A percentile compares a stretch with the other conserved stretches of the same genome.
These are phyloP conservation scores for Zygothrica quintamaculata DNA, from an alignment of 2,888 invertebrate genomes.

Conservation along the genomic window DNA sequence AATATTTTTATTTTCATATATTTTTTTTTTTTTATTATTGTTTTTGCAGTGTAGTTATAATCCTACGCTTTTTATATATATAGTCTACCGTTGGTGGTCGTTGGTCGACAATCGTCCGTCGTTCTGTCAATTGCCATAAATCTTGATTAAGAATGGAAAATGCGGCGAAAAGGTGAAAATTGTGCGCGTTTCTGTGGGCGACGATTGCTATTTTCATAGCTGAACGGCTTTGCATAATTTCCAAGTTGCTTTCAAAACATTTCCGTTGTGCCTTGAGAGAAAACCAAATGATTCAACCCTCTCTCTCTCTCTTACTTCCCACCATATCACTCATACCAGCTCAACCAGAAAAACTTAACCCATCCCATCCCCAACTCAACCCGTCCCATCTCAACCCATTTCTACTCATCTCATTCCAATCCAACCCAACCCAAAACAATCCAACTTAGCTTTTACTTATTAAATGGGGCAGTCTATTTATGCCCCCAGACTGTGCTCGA, in stretches of 20 bases:
- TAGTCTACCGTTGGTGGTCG: background rate
- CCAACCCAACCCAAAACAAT: background rate
- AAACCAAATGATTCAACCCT: background rate
- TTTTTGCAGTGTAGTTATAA: background rate
- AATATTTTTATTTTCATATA: conserved; percentile 5
- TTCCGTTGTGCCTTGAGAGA: conserved; percentile 39
- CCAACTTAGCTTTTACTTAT: no score
- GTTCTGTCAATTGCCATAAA: conserved; percentile 74
- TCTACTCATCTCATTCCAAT: conserved; percentile 16
- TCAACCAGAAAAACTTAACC: conserved; percentile 3
- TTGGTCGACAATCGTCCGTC: no score
- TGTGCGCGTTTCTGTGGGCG: conserved; percentile 52
- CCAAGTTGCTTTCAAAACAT: conserved; percentile 46
- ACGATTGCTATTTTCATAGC: conserved; percentile 52
- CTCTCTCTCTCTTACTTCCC: background rate
- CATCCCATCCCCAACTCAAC: conserved; percentile 14
- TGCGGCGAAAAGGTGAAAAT: conserved; percentile 74
- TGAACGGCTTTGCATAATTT: conserved; percentile 67
- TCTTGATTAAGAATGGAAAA: conserved; percentile 76
- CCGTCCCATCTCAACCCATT: background rate
- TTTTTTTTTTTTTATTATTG: background rate
- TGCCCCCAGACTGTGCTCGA: conserved; percentile 6
- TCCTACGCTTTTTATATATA: background rate
- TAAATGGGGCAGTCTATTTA: conserved; percentile 32
- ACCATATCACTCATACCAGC: no score